Evolutionary conservation across 2,113 vertebrate genomes (phyloP).

Genomic region (Tympanuchus pallidicinctus): DNA sequence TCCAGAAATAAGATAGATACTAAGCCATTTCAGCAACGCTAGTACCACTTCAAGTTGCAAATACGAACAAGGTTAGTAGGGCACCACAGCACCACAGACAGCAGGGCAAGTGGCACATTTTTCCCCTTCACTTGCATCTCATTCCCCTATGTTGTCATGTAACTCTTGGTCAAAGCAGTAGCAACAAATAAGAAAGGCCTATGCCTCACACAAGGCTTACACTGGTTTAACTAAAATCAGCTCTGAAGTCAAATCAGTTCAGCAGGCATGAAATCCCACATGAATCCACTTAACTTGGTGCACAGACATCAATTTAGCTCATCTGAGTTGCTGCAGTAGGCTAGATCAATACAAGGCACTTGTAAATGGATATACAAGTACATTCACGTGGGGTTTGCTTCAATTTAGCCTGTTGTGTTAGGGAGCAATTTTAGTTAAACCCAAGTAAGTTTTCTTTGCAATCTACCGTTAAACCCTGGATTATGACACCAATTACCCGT

Average conservation of each 20-base stretch:
- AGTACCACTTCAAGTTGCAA: neutral
- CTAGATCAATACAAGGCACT: slow-evolving; percentile 56
- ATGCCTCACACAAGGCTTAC: neutral
- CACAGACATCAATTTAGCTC: slow-evolving; percentile 43
- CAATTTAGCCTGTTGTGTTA: slow-evolving; percentile 16
- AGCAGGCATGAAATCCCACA: slow-evolving; percentile 17
- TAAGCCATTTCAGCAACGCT: neutral
- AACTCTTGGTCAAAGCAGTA: neutral
- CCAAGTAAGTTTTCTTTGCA: neutral
- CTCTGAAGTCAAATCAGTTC: slow-evolving; percentile 24
- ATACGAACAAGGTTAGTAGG: neutral
- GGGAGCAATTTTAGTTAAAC: slow-evolving; percentile 30
- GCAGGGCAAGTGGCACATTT: neutral
- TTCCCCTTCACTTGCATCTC: neutral
- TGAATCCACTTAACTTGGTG: neutral
- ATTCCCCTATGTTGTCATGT: neutral
- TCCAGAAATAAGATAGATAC: neutral
- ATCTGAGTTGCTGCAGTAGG: slow-evolving; percentile 37
- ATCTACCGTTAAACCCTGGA: neutral
- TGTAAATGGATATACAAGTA: slow-evolving; percentile 46
- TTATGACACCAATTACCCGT: neutral
- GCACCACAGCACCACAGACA: neutral
- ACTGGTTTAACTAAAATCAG: neutral
- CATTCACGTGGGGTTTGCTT: slow-evolving; percentile 8
- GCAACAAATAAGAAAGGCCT: neutral